Percentiles rank a stretch among this genome's conserved stretches.
phyloP scores from a whole-genome alignment of 1,140 invertebrate genomes.

The Bathynomus jamesi region DNA sequence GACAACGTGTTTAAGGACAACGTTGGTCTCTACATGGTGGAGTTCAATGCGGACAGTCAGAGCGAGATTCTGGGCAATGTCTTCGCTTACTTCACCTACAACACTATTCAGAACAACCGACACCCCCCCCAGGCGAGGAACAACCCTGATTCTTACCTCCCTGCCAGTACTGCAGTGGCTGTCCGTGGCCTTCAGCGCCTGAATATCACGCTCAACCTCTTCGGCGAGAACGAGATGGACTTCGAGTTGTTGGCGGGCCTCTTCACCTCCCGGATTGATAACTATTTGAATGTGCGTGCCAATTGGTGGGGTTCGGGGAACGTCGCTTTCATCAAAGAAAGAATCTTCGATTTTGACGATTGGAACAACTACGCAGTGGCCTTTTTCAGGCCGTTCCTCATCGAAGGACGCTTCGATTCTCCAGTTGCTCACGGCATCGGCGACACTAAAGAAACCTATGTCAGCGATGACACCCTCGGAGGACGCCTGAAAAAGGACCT shows the following conservation, averaged over 20 bases:
- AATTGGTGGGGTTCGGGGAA: conserved; percentile 93
- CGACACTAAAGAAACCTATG: conserved; percentile 31
- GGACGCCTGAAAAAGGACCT: conserved; percentile 72
- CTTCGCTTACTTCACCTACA: conserved; percentile 66
- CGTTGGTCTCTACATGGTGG: conserved; percentile 72
- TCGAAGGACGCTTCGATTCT: conserved; percentile 62
- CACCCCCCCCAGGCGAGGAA: conserved; percentile 40
- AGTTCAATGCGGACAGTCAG: conserved; percentile 83
- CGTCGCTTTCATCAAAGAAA: conserved; percentile 60
- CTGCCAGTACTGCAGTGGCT: conserved; percentile 74
- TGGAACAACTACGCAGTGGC: conserved; percentile 97
- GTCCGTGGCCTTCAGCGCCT: conserved; percentile 93
- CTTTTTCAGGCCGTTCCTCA: conserved; percentile 76
- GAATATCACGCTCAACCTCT: conserved; percentile 78
- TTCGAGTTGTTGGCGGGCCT: conserved; percentile 92
- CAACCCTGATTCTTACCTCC: conserved; percentile 44
- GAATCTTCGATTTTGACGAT: conserved; percentile 98
- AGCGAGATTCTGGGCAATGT: conserved; percentile 83
- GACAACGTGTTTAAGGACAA: conserved; percentile 71
- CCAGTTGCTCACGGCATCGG: conserved; percentile 43
- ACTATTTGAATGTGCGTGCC: conserved; percentile 74
- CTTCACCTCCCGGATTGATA: conserved; percentile 75
- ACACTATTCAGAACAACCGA: conserved; percentile 68
- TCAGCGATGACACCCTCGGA: conserved; percentile 63
- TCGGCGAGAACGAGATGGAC: conserved; percentile 70